These are phyloP conservation scores for Oryzias dopingdopingensis DNA, from an alignment of 2,797 vertebrate species.

Conservation along the genomic window DNA sequence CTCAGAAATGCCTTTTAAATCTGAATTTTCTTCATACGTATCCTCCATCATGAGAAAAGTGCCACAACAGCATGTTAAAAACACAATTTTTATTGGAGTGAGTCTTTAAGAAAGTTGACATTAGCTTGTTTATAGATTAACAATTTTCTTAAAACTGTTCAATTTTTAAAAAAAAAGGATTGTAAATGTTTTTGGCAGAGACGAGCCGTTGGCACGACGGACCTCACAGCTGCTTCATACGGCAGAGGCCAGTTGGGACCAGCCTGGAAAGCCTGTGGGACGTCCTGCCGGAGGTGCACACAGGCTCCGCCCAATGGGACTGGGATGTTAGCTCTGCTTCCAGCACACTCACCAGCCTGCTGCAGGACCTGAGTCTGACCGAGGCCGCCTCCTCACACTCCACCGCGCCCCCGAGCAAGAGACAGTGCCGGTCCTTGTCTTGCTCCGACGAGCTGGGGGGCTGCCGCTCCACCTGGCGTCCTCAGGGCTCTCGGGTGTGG, in stretches of 20 bases:
- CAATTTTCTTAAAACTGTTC: neutral
- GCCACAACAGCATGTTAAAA: too few species aligned
- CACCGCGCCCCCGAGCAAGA: slow-evolving; percentile 89
- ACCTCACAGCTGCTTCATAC: slow-evolving; percentile 59
- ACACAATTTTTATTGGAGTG: too few species aligned
- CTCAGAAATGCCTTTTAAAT: too few species aligned
- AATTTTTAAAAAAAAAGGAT: slow-evolving; percentile 3
- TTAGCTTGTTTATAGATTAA: neutral
- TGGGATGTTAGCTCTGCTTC: slow-evolving; percentile 58
- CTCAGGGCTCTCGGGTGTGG: slow-evolving; percentile 90
- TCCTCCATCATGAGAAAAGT: too few species aligned
- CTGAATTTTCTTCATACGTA: too few species aligned
- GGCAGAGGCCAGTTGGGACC: slow-evolving; percentile 70
- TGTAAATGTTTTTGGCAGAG: slow-evolving; percentile 58
- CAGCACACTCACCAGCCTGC: slow-evolving; percentile 70
- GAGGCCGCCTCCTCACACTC: slow-evolving; percentile 68
- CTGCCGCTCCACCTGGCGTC: slow-evolving; percentile 85
- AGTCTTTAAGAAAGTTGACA: too few species aligned
- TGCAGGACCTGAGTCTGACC: slow-evolving; percentile 76
- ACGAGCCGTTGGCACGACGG: slow-evolving; percentile 68
- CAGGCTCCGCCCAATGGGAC: slow-evolving; percentile 54
- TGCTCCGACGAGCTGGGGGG: slow-evolving; percentile 86
- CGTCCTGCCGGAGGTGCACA: slow-evolving; percentile 68
- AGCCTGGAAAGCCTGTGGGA: slow-evolving; percentile 82
- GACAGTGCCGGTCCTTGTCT: slow-evolving; percentile 92